Conservation (phyloP, 2,797 vertebrate species). For the Ficedula albicollis region DNA sequence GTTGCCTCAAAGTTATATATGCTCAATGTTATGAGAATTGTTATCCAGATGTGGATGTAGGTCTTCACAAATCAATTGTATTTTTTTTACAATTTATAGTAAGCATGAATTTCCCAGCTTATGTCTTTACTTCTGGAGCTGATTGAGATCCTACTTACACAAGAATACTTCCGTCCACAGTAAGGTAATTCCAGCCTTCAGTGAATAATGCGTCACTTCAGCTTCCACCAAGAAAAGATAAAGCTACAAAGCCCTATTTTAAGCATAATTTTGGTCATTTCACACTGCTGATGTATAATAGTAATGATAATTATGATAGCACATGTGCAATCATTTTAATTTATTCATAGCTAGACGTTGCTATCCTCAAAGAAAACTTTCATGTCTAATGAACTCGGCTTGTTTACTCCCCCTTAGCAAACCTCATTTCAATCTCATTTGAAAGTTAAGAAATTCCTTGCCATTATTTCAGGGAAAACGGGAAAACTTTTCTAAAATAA, state of each 20-base stretch:
- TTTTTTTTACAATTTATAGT: background rate
- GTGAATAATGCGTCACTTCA: background rate
- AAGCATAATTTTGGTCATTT: background rate
- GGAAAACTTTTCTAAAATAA: background rate
- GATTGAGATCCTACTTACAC: background rate
- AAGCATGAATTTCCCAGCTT: background rate
- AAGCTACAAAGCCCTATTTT: background rate
- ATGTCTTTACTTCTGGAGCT: background rate
- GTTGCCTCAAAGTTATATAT: background rate
- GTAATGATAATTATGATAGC: background rate
- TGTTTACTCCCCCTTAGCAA: background rate
- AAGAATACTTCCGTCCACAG: background rate
- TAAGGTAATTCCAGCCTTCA: background rate
- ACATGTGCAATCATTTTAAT: background rate
- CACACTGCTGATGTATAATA: background rate
- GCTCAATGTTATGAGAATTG: background rate
- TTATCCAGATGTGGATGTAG: background rate
- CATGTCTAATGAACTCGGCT: background rate
- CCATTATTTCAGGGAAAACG: background rate
- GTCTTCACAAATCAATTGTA: background rate
- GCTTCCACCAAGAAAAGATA: background rate
- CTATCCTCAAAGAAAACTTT: background rate
- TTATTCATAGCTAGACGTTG: slow-evolving; percentile 1
- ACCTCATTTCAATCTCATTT: background rate
- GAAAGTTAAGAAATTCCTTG: background rate